These are phyloP conservation scores for Danio kyathit DNA, from an alignment of 2,797 vertebrate species.

Conservation along the genomic window DNA sequence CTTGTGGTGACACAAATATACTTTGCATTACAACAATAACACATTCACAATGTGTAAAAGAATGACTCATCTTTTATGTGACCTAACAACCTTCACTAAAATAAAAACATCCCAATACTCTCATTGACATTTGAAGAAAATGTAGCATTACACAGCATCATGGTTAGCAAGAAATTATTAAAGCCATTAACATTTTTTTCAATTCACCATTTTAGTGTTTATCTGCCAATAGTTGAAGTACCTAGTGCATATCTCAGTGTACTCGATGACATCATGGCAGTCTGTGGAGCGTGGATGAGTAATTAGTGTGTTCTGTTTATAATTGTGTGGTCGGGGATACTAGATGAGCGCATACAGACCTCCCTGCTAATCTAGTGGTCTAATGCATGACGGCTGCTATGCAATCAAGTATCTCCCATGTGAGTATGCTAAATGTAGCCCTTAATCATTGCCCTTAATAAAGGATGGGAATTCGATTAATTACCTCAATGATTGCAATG, in stretches of 20 bases:
- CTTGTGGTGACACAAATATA: too few relatives aligned
- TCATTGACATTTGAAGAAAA: background rate
- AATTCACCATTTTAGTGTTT: background rate
- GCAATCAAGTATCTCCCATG: slow-evolving; percentile 52
- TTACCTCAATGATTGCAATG: slow-evolving; percentile 40
- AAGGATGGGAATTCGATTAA: slow-evolving; percentile 48
- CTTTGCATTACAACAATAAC: background rate
- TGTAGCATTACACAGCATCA: background rate
- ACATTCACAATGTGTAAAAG: background rate
- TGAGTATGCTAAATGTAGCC: slow-evolving; percentile 50
- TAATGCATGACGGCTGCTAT: slow-evolving; percentile 30
- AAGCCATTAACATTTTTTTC: background rate
- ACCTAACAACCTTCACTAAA: background rate
- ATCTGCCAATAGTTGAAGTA: background rate
- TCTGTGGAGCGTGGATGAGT: background rate
- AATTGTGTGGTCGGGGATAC: slow-evolving; percentile 38
- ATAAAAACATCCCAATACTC: background rate
- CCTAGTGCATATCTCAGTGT: background rate
- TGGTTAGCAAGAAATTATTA: background rate
- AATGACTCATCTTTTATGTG: background rate
- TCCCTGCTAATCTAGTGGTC: slow-evolving; percentile 49
- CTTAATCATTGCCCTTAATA: slow-evolving; percentile 55
- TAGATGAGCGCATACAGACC: slow-evolving; percentile 32
- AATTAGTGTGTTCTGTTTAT: slow-evolving; percentile 39
- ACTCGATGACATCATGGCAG: background rate